phyloP scores from a whole-genome alignment of 2,797 vertebrate genomes.

The Sebastes trivittatus region DNA sequence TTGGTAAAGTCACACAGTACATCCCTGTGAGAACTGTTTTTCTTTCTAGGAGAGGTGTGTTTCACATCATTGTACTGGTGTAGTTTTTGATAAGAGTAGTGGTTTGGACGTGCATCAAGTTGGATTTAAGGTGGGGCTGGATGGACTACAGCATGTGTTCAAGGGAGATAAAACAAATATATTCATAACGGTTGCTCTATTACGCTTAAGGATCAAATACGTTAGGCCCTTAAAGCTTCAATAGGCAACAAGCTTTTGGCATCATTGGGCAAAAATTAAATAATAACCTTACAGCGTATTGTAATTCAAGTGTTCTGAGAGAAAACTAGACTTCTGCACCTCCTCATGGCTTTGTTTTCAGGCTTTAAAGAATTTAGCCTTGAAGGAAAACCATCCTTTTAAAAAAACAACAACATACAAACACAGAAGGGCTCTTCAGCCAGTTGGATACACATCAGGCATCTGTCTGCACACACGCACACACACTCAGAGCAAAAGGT shows the following conservation, averaged over 20 bases:
- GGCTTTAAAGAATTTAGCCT: no score
- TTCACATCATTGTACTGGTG: not conserved
- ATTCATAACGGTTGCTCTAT: not conserved
- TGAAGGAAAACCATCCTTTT: not conserved
- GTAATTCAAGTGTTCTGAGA: no score
- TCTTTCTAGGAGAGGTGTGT: not conserved
- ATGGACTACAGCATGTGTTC: not conserved
- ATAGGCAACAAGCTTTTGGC: no score
- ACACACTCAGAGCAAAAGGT: conserved; percentile 4
- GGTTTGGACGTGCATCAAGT: not conserved
- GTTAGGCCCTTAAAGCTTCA: no score
- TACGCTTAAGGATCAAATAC: not conserved
- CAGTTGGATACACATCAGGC: not conserved
- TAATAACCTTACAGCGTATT: no score
- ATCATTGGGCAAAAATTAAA: no score
- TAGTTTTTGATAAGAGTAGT: not conserved
- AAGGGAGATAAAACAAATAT: not conserved
- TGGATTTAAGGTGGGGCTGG: not conserved
- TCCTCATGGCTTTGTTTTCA: no score
- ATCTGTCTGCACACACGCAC: conserved; percentile 4
- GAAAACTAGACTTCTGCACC: no score
- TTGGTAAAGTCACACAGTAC: not conserved
- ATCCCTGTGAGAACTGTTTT: not conserved
- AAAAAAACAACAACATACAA: not conserved
- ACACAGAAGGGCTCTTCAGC: not conserved